These are phyloP conservation scores for Meandrina meandrites DNA, from an alignment of 92 coral and sea anemone genomes.

Conservation along the genomic window DNA sequence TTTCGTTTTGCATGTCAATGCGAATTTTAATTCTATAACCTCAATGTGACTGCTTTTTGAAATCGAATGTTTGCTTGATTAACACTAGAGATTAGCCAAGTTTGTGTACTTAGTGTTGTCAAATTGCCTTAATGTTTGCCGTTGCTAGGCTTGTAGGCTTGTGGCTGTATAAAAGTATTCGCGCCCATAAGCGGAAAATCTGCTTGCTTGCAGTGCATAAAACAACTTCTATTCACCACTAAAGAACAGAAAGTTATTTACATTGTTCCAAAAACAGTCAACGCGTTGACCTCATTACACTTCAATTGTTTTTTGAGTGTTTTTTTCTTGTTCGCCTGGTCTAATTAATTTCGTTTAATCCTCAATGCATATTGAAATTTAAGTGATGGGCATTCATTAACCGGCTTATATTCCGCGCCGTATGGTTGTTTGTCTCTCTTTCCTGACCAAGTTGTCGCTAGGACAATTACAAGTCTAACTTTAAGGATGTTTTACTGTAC, in stretches of 20 bases:
- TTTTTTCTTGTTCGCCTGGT: conserved; percentile 10
- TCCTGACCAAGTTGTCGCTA: not conserved
- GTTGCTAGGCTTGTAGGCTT: conserved; percentile 9
- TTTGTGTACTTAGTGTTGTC: conserved; percentile 10
- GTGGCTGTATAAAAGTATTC: not conserved
- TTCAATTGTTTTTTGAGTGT: not conserved
- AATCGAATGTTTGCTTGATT: not conserved
- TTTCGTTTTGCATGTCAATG: not conserved
- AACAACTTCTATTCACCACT: not conserved
- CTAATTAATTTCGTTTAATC: conserved; percentile 32
- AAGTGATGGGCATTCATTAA: not conserved
- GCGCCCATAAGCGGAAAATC: not conserved
- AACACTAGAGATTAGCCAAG: not conserved
- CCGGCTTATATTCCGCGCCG: not conserved
- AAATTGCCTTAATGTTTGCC: conserved; percentile 5
- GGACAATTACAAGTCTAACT: not conserved
- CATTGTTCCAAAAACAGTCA: not conserved
- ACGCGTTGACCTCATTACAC: not conserved
- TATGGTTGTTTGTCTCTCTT: not conserved
- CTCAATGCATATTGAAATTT: conserved; percentile 27
- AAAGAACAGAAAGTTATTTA: not conserved
- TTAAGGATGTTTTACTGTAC: not conserved
- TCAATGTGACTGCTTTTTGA: not conserved
- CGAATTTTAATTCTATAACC: not conserved
- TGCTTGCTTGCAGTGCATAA: not conserved